Evolutionary conservation across 2,888 invertebrate species (phyloP), one percentile per base, ranked within the genome.

Genomic region (Iphiclides podalirius): DNA sequence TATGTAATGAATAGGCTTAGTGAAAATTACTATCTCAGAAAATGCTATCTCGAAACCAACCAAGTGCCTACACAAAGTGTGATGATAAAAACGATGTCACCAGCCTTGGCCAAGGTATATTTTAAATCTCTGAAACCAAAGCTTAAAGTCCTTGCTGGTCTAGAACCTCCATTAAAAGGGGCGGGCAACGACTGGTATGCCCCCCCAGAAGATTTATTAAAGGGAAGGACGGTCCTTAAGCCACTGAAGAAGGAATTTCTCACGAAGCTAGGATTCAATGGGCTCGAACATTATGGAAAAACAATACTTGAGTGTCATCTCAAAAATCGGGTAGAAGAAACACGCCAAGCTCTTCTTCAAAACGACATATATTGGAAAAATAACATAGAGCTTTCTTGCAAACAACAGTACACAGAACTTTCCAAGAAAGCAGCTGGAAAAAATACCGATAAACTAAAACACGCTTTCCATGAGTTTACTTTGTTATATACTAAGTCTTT

Each of bases 101-200:
- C 69, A 3, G 54, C 72, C 1, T 70, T 88, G 1, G 87, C 87
- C 0, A 64, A 70, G 6, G 70, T 87, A 31, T 86, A 79, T 54
- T 88, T 87, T 55, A 79, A 82, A 43, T 77, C 77, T 0, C 86
- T 87, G 88, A 66, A 57, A 6, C 65, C 67, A 0, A 76, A 74
- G 48, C 59, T 79, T 0, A 83, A 79, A 58, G 63, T 72, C 1
- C 60, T 85, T 0, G 86, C 85, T 1, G 87, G 87, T 0, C 59
- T 88, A 0, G 79, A 84, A 52, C 88, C 88, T 0, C 66, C 70
- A 0, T 61, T 87, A 63, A 73, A 73, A 56, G 86, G 87, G 4
- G 85, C 80, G 0, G 87, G 87, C 0, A 66, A 35, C 47, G 77
- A 81, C 47, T 86, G 86, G 85, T 82, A 66, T 57, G 59, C 77